Conservation (phyloP, 1,140 invertebrate genomes). For the Drosophila busckii region DNA sequence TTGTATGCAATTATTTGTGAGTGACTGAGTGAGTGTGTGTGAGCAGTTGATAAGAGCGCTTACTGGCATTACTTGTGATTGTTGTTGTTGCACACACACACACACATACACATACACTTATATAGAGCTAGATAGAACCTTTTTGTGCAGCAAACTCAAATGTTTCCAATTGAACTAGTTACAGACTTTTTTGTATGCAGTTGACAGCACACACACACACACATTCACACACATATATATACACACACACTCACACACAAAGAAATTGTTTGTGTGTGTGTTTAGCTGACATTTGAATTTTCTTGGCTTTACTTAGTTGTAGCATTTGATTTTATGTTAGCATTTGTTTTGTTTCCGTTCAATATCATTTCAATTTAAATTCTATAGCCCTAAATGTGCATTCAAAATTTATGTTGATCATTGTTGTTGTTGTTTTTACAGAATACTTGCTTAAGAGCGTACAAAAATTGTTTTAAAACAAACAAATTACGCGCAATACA, state of each 20-base stretch:
- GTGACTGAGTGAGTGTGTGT: slow-evolving; percentile 14
- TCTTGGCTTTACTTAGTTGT: too few relatives aligned
- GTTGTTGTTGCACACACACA: slow-evolving; percentile 28
- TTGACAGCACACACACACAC: slow-evolving; percentile 20
- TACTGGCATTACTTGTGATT: slow-evolving; percentile 55
- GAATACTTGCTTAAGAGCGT: slow-evolving; percentile 76
- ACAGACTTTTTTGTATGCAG: slow-evolving; percentile 39
- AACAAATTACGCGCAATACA: slow-evolving; percentile 27
- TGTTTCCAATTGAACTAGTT: slow-evolving; percentile 75
- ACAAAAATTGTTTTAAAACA: slow-evolving; percentile 60
- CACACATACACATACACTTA: slow-evolving; percentile 5
- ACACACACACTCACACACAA: slow-evolving; percentile 19
- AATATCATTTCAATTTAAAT: slow-evolving; percentile 12
- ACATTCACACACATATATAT: slow-evolving; percentile 12
- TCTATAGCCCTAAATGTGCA: slow-evolving; percentile 38
- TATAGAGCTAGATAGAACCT: slow-evolving; percentile 35
- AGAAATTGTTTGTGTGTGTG: slow-evolving; percentile 39
- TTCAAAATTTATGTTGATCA: slow-evolving; percentile 64
- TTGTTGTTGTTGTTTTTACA: slow-evolving; percentile 73
- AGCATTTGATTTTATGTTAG: too few relatives aligned
- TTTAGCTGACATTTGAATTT: slow-evolving; percentile 13
- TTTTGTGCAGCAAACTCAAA: slow-evolving; percentile 57
- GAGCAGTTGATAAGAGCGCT: slow-evolving; percentile 53
- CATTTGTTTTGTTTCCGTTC: slow-evolving; percentile 9
- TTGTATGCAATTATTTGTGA: slow-evolving; percentile 21